These are phyloP conservation scores for Bombyx mori DNA, from an alignment of 1,140 invertebrate species.

Conservation along the genomic window DNA sequence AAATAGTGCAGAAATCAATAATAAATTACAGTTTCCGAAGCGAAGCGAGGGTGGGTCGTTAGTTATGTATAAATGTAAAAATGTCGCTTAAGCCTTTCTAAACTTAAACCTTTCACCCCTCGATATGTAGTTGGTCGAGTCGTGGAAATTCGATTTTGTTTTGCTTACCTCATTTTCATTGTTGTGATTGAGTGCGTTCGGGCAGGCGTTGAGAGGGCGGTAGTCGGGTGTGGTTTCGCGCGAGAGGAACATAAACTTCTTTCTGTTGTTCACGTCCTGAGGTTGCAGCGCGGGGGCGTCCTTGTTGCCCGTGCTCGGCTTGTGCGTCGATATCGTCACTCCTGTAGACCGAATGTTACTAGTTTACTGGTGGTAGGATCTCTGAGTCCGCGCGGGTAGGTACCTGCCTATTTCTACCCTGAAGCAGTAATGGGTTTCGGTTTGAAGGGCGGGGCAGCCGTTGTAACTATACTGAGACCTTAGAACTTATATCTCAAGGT, in stretches of 20 bases:
- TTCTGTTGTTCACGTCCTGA: constrained; percentile 82
- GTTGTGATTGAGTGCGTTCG: constrained; percentile 16
- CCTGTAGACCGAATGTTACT: constrained; percentile 49
- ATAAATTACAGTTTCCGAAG: too few species aligned
- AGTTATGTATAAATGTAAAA: background rate
- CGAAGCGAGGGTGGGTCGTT: background rate
- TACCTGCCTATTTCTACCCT: too few species aligned
- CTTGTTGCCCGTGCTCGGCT: constrained; percentile 76
- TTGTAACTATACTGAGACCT: too few species aligned
- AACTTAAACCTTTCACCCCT: background rate
- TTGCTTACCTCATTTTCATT: constrained; percentile 36
- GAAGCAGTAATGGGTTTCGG: background rate
- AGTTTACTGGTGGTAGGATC: too few species aligned
- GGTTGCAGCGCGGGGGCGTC: constrained; percentile 60
- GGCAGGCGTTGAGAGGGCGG: constrained; percentile 73
- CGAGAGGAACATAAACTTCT: constrained; percentile 88
- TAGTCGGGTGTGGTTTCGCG: constrained; percentile 89
- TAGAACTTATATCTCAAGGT: too few species aligned
- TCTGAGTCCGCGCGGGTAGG: too few species aligned
- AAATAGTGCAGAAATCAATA: too few species aligned
- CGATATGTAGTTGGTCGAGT: background rate
- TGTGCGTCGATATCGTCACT: constrained; percentile 79
- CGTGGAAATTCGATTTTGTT: background rate
- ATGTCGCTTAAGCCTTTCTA: background rate
- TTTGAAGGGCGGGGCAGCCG: too few species aligned